Evolutionary conservation across 1,140 invertebrate species (phyloP).

Genomic region (Helicoverpa zea): DNA sequence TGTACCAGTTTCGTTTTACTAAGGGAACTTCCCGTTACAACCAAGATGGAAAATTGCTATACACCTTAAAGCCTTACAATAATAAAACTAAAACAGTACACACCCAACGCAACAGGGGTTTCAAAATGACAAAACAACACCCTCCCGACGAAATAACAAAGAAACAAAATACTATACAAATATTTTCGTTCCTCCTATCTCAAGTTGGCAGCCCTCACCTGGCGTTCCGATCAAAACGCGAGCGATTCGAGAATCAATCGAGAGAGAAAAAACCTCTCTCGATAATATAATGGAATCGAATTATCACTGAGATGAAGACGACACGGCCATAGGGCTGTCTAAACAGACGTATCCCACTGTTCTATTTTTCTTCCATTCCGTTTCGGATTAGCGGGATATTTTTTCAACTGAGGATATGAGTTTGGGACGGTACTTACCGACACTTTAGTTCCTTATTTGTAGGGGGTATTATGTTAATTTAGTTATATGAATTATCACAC

Average conservation of each 20-base stretch:
- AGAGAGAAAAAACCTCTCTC: slow-evolving; percentile 73
- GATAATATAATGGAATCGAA: slow-evolving; percentile 83
- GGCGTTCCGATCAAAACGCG: slow-evolving; percentile 63
- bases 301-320: slow-evolving; percentile 78
- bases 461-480: neutral
- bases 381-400: slow-evolving; percentile 26
- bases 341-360: slow-evolving; percentile 25
- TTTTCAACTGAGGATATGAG: slow-evolving; percentile 24
- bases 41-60: neutral
- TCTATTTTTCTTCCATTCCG: slow-evolving; percentile 15
- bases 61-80: neutral
- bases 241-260: slow-evolving; percentile 72
- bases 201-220: slow-evolving; percentile 58
- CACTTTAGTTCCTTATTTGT: neutral
- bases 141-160: neutral
- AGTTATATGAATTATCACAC: too few relatives aligned
- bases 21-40: too few relatives aligned
- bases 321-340: slow-evolving; percentile 53
- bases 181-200: slow-evolving; percentile 35
- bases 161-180: slow-evolving; percentile 40
- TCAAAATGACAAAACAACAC: slow-evolving; percentile 45
- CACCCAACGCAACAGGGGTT: neutral
- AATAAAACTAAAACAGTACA: neutral
- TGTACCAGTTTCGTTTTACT: too few relatives aligned
- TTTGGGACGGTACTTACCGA: neutral